These are phyloP conservation scores for Chrysolina americana DNA, from an alignment of 2,888 invertebrate genomes.

Conservation along the genomic window DNA sequence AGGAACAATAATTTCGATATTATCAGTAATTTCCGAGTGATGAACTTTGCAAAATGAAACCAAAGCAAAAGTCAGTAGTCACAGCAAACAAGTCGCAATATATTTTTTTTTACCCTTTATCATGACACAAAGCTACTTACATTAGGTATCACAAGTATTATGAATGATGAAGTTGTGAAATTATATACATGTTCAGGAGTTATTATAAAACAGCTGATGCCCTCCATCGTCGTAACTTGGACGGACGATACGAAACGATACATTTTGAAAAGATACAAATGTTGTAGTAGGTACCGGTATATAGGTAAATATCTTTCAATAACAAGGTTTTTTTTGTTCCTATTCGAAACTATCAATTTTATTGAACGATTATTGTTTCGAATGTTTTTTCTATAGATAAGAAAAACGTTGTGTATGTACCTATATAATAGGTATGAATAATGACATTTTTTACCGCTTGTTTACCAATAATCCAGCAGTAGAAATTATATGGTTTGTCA, in stretches of 20 bases:
- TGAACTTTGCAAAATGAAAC: too few species aligned
- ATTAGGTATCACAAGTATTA: too few species aligned
- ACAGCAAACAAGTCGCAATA: too few species aligned
- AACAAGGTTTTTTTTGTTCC: background rate
- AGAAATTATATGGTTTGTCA: conserved; percentile 1
- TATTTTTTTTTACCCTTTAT: background rate
- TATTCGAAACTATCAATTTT: background rate
- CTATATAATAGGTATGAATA: conserved; percentile 8
- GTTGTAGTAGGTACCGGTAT: background rate
- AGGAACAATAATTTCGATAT: too few species aligned
- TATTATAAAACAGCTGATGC: background rate
- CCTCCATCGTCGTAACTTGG: too few species aligned
- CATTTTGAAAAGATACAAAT: background rate
- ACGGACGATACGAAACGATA: too few species aligned
- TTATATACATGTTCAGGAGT: too few species aligned
- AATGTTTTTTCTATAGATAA: conserved; percentile 8
- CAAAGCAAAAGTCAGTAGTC: too few species aligned
- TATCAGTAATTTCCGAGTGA: too few species aligned
- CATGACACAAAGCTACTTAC: too few species aligned
- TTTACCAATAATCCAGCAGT: conserved; percentile 25
- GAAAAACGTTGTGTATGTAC: conserved; percentile 18
- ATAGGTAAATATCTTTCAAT: background rate
- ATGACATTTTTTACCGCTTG: background rate
- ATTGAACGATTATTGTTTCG: background rate
- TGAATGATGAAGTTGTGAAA: too few species aligned